Conservation (phyloP, 2,797 vertebrate species). For the Melanotaenia pygmaea region DNA sequence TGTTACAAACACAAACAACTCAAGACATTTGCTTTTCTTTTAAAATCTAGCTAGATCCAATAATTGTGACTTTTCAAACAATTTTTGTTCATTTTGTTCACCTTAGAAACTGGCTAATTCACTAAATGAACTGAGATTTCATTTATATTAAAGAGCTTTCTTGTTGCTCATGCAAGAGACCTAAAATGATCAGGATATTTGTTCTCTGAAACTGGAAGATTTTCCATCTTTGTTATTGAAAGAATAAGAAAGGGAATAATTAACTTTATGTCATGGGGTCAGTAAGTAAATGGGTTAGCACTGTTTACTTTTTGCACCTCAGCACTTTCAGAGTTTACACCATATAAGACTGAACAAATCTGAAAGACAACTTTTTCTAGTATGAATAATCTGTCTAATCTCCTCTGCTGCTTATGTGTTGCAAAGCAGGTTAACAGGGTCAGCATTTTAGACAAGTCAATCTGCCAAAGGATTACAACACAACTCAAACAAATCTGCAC, state of each 20-base stretch:
- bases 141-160: not conserved
- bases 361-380: not conserved
- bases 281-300: not conserved
- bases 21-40: not conserved
- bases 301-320: conserved; percentile 3
- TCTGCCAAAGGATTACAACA: conserved; percentile 22
- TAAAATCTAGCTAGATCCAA: not conserved
- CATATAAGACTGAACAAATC: not conserved
- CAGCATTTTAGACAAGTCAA: conserved; percentile 4
- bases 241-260: not conserved
- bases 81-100: not conserved
- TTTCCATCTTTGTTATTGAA: not conserved
- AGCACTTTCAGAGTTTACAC: fast-evolving
- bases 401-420: conserved; percentile 4
- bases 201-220: not conserved
- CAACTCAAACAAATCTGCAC: conserved; percentile 41
- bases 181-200: not conserved
- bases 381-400: not conserved
- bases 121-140: not conserved
- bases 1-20: not conserved
- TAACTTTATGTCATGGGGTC: not conserved
- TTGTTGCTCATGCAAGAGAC: not conserved
- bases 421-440: conserved; percentile 19
- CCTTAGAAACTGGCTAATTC: not conserved
- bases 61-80: too few relatives aligned